Percentiles rank a stretch among this genome's conserved stretches.
Conservation (phyloP, 2,797 vertebrate species). For the Urophycis tenuis region DNA sequence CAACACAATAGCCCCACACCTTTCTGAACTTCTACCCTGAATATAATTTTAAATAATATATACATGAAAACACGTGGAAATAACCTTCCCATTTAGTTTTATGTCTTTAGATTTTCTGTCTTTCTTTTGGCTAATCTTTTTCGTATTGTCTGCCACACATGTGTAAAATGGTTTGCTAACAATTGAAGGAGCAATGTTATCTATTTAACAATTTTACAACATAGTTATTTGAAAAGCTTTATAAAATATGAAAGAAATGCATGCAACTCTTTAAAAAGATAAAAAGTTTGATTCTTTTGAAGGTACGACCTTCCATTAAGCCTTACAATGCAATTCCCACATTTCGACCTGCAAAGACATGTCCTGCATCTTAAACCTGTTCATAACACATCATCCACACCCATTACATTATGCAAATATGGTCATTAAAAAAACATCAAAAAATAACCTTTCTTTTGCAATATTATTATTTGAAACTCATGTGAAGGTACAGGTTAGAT, state of each 20-base stretch:
- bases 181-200: not conserved
- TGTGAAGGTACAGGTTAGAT: not conserved
- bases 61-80: conserved; percentile 49
- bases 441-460: not conserved
- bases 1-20: conserved; percentile 47
- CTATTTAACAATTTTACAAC: not conserved
- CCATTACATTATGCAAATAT: not conserved
- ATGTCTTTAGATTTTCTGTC: not conserved
- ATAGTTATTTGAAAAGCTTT: conserved; percentile 1
- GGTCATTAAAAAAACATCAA: not conserved
- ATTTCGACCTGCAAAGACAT: conserved; percentile 34
- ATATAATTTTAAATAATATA: conserved; percentile 48
- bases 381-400: not conserved
- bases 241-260: not conserved
- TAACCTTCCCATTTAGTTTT: conserved; percentile 4
- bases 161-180: not conserved
- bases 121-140: not conserved
- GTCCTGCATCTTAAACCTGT: conserved; percentile 34
- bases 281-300: not conserved
- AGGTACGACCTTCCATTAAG: conserved; percentile 21
- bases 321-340: conserved; percentile 28
- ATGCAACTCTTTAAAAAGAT: conserved; percentile 3
- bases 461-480: not conserved
- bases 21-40: conserved; percentile 39
- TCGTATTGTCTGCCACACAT: not conserved